Evolutionary conservation across 2,888 invertebrate species (phyloP).

Genomic region (Leptinotarsa juncta): DNA sequence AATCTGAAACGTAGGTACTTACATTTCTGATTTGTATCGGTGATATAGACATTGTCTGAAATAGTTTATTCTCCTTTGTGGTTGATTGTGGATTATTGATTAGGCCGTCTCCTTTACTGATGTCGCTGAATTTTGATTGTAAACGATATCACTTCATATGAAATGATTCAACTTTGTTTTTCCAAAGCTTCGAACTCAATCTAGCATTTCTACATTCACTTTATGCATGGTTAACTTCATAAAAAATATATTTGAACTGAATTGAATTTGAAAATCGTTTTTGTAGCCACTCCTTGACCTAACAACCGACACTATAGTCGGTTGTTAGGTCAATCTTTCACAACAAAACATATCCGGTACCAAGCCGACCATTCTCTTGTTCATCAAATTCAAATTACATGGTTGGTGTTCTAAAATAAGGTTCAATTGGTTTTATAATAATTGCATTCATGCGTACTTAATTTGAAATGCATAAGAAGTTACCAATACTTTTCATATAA

Average conservation of each 20-base stretch:
- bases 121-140: neutral
- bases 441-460: too few species aligned
- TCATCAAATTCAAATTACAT: neutral
- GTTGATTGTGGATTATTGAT: neutral
- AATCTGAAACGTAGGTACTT: neutral
- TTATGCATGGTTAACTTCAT: too few species aligned
- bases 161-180: too few species aligned
- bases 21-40: conserved; percentile 5
- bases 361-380: neutral
- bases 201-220: too few species aligned
- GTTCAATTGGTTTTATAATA: too few species aligned
- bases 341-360: conserved; percentile 12
- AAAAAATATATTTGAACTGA: too few species aligned
- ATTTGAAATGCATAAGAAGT: too few species aligned
- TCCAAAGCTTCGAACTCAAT: too few species aligned
- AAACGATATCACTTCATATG: neutral
- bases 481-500: too few species aligned
- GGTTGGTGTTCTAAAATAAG: neutral
- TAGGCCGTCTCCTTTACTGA: neutral
- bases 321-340: conserved; percentile 25
- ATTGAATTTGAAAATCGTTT: neutral
- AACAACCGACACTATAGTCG: neutral
- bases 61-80: neutral
- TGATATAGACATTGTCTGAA: conserved; percentile 2
- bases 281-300: conserved; percentile 5